Base-by-base conservation (phyloP, 2,797 vertebrate species). In the Peromyscus aztecus region DNA sequence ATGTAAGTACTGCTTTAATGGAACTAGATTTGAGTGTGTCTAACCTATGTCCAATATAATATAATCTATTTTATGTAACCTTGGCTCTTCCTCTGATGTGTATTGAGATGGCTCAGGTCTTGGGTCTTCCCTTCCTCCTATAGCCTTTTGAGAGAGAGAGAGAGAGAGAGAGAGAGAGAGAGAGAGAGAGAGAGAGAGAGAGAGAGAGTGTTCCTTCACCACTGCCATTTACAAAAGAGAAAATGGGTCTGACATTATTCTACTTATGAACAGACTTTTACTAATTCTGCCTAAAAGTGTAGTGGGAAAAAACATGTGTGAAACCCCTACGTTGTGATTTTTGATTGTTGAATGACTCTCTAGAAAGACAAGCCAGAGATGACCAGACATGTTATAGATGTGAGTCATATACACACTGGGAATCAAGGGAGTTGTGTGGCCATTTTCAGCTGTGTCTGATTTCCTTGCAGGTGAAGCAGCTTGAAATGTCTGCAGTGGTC, bases 1-100 rank as follows among this genome's bases (percentile, higher is more conserved):
- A 80, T 46, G 34, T 75, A 92, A 59, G 21, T 92, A 17, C 49
- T 88, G 27, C 81, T 71, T 96, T 95, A n/a, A 94, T 95, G 89
- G 71, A 34, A 78, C 40, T 90, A 81, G 49, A n/a, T 84, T 19
- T 9, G 92, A 85, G 46, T 65, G 37, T 78, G 8, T 23, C 6
- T 71, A 83, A 49, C 59, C 37, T 43, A 12, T 86, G 6, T 55
- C 84, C 43, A n/a, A n/a, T n/a, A n/a, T n/a, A 52, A 17, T 40
- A 31, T 23, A 71, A 73, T 7, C 23, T n/a, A 1, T 76, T 69
- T 77, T 23, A 19, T 14, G 13, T 16, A 40, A 67, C 10, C 12
- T 55, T 16, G 40, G 29, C 75, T 63, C 67, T 77, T 89, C 75
- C 73, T n/a, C 86, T 91, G 40, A 57, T 23, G 23, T 97, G 14